phyloP scores from a whole-genome alignment of 1,140 invertebrate genomes.

The Goniozus legneri region DNA sequence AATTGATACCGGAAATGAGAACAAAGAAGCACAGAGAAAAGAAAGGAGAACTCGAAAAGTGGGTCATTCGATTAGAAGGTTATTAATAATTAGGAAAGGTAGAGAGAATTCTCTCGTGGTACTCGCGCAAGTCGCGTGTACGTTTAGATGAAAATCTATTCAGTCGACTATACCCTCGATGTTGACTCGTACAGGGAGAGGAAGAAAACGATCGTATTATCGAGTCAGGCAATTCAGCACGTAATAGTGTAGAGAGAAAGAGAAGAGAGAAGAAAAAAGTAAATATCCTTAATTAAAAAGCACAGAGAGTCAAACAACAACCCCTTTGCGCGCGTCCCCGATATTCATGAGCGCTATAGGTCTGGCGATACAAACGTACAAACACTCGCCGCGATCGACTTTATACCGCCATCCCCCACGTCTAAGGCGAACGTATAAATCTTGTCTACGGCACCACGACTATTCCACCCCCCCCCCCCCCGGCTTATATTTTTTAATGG shows the following conservation, averaged over 20 bases:
- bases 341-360: no score
- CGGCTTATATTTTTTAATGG: no score
- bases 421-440: background rate
- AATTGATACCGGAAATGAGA: no score
- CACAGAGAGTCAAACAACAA: no score
- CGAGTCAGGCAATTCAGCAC: slow-evolving; percentile 17
- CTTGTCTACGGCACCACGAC: no score
- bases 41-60: slow-evolving; percentile 8
- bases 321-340: slow-evolving; percentile 5
- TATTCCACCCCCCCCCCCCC: no score
- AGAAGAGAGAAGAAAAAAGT: no score
- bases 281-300: slow-evolving; percentile 19
- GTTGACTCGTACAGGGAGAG: slow-evolving; percentile 4
- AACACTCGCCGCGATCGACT: background rate
- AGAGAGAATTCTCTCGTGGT: no score
- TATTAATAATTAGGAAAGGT: slow-evolving; percentile 9
- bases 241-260: no score
- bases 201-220: slow-evolving; percentile 17
- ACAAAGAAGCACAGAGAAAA: no score
- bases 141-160: slow-evolving; percentile 15
- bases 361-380: no score
- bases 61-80: slow-evolving; percentile 17
- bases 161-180: slow-evolving; percentile 7
- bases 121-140: no score
- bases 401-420: background rate